Conservation (phyloP, 2,113 vertebrate species). For the Hippotragus niger region DNA sequence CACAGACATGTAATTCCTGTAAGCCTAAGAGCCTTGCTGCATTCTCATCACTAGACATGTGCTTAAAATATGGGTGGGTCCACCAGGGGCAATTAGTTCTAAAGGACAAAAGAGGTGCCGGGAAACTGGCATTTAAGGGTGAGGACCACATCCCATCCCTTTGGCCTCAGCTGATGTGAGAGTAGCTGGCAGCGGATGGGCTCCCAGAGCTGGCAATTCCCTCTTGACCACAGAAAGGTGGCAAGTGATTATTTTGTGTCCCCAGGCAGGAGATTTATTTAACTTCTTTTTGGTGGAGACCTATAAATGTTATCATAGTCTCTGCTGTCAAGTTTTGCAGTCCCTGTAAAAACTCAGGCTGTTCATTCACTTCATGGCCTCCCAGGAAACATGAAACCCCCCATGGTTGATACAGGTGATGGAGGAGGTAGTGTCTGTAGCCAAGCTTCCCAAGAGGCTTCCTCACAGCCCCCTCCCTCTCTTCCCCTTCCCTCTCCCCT, state of each 20-base stretch:
- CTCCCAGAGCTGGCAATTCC: neutral
- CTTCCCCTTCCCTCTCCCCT: neutral
- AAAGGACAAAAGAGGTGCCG: neutral
- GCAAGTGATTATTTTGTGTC: constrained; percentile 38
- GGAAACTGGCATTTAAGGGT: neutral
- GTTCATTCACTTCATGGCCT: constrained; percentile 22
- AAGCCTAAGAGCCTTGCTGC: neutral
- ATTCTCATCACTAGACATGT: neutral
- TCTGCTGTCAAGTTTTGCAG: constrained; percentile 21
- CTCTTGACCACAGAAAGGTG: neutral
- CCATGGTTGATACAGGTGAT: neutral
- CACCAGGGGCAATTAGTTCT: neutral
- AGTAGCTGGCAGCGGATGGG: neutral
- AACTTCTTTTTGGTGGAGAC: constrained; percentile 40
- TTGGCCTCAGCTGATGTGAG: neutral
- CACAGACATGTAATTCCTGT: neutral
- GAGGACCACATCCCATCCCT: neutral
- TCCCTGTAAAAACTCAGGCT: constrained; percentile 22
- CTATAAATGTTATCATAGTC: constrained; percentile 40
- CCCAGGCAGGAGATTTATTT: constrained; percentile 41
- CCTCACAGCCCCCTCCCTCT: fast-evolving
- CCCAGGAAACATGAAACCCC: neutral
- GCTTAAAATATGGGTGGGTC: neutral
- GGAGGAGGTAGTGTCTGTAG: neutral
- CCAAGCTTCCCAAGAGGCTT: too few relatives aligned